Base-by-base conservation (phyloP, 2,888 invertebrate species). In the Phalera bucephala region DNA sequence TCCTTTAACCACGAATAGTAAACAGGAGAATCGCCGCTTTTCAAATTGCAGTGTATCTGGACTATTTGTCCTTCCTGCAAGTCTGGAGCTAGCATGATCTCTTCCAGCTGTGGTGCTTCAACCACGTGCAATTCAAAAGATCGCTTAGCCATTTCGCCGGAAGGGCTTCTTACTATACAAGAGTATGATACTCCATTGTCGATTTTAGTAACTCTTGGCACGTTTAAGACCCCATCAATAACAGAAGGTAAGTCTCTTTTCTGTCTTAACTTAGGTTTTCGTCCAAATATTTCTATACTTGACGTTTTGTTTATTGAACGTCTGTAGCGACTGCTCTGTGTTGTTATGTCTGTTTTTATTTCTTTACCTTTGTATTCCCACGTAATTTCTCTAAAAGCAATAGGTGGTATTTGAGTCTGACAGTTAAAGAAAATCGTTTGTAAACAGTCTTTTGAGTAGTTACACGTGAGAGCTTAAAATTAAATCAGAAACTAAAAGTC, bases 31-130 rank as follows among this genome's bases (percentile, higher is more conserved):
- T 94, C 94, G 8, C 94, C 94, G 36, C 93, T 91, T 54, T 94
- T 95, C 36, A 96, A 91, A 56, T 94, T 94, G 72, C 95, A 96
- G 40, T 96, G 94, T 51, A 96, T 95, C 76, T 96, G 94, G 38
- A 95, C 95, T 55, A 96, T 91, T 71, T 96, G 94, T 29, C 95
- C 95, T 87, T 97, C 94, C 80, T 95, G 95, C 10, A 96, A 89
- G 72, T 94, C 95, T 40, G 93, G 91, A 0, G 96, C 95, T 64
- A 97, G 93, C 31, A 92, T 87, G 73, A 97, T 96, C 17, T 96
- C 94, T 74, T 96, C 96, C 64, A 96, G 91, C 41, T 95, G 93
- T 0, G 96, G 96, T 0, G 96, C 95, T 77, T 89, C 88, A 48
- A 93, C 93, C 17, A 95, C 91, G 63, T 93, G 92, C 45, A 95